A percentile compares a stretch with the other conserved stretches of the same genome.
phyloP scores from a whole-genome alignment of 2,113 vertebrate genomes.

The zebrafish (Danio rerio) region DNA sequence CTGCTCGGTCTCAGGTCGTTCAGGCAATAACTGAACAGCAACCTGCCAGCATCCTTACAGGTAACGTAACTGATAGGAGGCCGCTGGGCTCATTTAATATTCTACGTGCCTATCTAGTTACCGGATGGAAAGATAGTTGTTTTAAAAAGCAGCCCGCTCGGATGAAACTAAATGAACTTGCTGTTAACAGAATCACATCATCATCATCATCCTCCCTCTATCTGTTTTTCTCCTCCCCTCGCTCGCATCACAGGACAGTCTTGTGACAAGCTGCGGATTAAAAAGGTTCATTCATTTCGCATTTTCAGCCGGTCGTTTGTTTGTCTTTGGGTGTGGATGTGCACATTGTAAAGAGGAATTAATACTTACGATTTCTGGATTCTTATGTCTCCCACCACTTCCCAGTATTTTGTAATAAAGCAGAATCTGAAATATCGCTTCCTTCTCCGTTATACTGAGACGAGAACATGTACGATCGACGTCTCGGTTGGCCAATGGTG shows the following conservation, averaged over 20 bases:
- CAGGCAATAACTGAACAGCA: neutral
- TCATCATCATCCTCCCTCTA: constrained; percentile 54
- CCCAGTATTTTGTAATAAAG: constrained; percentile 49
- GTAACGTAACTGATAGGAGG: constrained; percentile 42
- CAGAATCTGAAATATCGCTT: constrained; percentile 54
- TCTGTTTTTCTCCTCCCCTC: constrained; percentile 57
- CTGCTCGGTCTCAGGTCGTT: neutral
- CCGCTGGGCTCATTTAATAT: constrained; percentile 50
- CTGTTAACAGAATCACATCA: neutral
- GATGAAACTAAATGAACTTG: neutral
- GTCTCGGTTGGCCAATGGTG: constrained; percentile 62
- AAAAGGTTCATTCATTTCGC: neutral
- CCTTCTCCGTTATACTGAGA: constrained; percentile 69
- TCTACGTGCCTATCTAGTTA: constrained; percentile 51
- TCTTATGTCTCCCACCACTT: neutral
- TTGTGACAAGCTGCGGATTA: constrained; percentile 67
- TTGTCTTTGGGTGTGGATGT: neutral
- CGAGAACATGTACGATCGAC: constrained; percentile 25
- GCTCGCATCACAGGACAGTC: constrained; percentile 63
- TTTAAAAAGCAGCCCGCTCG: neutral
- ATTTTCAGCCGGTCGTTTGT: neutral
- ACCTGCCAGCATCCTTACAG: neutral
- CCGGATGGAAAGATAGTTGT: neutral
- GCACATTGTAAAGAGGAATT: too few species aligned
- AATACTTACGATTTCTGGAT: neutral